A percentile compares a stretch with the other conserved stretches of the same genome.
Evolutionary conservation across 1,140 invertebrate genomes (phyloP).

Genomic region (Cotesia vestalis): DNA sequence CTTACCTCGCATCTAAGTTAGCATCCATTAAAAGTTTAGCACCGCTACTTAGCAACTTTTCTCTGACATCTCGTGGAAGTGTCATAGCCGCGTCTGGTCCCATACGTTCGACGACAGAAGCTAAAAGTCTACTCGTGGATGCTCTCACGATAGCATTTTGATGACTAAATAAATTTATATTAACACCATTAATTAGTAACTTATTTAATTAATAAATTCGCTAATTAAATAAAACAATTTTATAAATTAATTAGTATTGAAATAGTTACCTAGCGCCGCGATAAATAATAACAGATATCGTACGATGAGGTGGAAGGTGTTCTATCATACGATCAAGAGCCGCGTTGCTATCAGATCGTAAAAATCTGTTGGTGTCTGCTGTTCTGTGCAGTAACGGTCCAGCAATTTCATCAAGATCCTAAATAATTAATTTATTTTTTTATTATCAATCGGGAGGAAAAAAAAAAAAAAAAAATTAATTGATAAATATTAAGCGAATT

Average conservation of each 20-base stretch:
- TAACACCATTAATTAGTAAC: slow-evolving; percentile 8
- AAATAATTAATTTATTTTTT: slow-evolving; percentile 35
- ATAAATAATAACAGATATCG: slow-evolving; percentile 68
- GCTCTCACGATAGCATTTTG: slow-evolving; percentile 86
- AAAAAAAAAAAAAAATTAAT: slow-evolving; percentile 17
- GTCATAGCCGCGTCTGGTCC: slow-evolving; percentile 79
- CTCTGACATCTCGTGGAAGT: slow-evolving; percentile 79
- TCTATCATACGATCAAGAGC: slow-evolving; percentile 84
- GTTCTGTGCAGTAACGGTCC: slow-evolving; percentile 83
- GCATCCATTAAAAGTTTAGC: slow-evolving; percentile 87
- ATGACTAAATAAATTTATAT: slow-evolving; percentile 68
- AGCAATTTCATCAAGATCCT: slow-evolving; percentile 88
- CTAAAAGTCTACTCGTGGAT: slow-evolving; percentile 80
- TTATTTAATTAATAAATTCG: not conserved
- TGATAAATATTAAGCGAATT: slow-evolving; percentile 44
- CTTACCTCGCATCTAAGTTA: slow-evolving; percentile 82
- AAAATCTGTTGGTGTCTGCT: slow-evolving; percentile 92
- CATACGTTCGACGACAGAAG: slow-evolving; percentile 74
- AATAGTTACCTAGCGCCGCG: slow-evolving; percentile 72
- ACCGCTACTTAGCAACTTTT: slow-evolving; percentile 80
- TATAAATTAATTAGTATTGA: slow-evolving; percentile 3
- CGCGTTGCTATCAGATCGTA: slow-evolving; percentile 85
- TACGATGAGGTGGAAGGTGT: slow-evolving; percentile 70
- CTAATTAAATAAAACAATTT: not conserved
- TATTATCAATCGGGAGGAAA: too few species aligned